Conservation (phyloP, 2,113 vertebrate species). For the Embiotoca jacksoni region DNA sequence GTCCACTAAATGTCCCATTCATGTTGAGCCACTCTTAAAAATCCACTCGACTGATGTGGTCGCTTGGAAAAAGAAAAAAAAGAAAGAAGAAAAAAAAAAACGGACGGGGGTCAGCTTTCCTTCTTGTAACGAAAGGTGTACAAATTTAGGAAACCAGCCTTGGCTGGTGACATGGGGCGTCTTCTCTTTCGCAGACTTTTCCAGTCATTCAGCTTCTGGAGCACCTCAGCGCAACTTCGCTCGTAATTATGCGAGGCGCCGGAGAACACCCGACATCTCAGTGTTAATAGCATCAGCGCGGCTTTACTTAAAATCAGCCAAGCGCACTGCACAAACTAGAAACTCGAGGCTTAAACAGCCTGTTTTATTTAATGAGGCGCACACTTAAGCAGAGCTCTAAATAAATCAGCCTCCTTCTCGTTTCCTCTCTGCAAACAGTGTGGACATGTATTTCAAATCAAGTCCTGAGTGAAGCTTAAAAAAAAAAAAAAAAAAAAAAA, state of each 20-base stretch:
- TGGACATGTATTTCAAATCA: constrained; percentile 56
- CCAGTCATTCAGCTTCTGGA: constrained; percentile 70
- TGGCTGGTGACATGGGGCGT: constrained; percentile 62
- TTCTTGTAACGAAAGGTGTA: constrained; percentile 65
- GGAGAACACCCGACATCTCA: constrained; percentile 60
- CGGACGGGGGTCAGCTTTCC: constrained; percentile 62
- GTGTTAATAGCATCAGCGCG: constrained; percentile 43
- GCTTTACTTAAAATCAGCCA: constrained; percentile 17
- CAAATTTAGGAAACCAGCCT: constrained; percentile 73
- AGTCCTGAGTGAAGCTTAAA: constrained; percentile 37
- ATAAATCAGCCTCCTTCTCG: not conserved
- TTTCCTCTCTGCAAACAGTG: constrained; percentile 30
- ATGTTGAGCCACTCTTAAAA: constrained; percentile 67
- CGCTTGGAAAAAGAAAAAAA: constrained; percentile 25
- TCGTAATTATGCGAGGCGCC: constrained; percentile 59
- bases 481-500: constrained; percentile 21
- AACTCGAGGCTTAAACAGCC: constrained; percentile 44
- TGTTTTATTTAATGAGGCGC: constrained; percentile 43
- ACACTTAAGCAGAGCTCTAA: constrained; percentile 26
- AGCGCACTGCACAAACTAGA: constrained; percentile 28
- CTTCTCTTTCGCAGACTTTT: constrained; percentile 62
- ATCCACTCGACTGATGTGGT: constrained; percentile 78
- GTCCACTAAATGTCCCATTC: constrained; percentile 79
- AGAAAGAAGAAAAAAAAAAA: constrained; percentile 45
- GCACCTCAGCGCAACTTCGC: constrained; percentile 64